phyloP scores from a whole-genome alignment of 2,113 vertebrate genomes.

The Ctenomys sociabilis region DNA sequence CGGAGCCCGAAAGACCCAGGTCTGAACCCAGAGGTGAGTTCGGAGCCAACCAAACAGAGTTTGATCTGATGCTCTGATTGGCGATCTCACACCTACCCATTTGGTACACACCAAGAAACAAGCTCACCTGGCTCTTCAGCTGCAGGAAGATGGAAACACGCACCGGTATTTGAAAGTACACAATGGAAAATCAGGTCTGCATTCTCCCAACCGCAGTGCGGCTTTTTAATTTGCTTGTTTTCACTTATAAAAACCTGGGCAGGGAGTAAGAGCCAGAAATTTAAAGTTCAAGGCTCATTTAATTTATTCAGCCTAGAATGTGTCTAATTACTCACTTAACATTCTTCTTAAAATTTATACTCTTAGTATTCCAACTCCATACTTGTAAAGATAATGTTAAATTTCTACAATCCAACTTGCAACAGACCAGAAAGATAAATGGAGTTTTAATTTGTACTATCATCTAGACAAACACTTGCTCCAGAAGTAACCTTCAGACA shows the following conservation, averaged over 20 bases:
- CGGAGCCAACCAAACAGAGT: not conserved
- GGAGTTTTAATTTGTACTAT: slow-evolving; percentile 22
- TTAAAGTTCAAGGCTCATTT: slow-evolving; percentile 13
- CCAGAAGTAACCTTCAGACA: slow-evolving; percentile 50
- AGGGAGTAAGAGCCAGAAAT: not conserved
- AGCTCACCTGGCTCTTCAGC: not conserved
- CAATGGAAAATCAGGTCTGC: not conserved
- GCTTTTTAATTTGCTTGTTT: not conserved
- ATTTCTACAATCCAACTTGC: slow-evolving; percentile 33
- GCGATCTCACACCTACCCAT: not conserved
- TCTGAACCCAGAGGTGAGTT: not conserved
- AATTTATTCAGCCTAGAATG: slow-evolving; percentile 48
- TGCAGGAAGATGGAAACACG: not conserved
- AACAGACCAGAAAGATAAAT: not conserved
- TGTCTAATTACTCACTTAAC: slow-evolving; percentile 51
- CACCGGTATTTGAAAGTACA: not conserved
- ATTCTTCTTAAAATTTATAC: slow-evolving; percentile 35
- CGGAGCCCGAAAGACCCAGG: not conserved
- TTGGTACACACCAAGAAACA: not conserved
- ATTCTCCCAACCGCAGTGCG: not conserved
- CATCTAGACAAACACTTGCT: slow-evolving; percentile 4
- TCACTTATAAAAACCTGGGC: slow-evolving; percentile 35
- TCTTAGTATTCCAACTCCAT: not conserved
- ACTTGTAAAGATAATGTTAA: slow-evolving; percentile 46
- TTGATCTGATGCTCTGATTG: not conserved